phyloP scores from a whole-genome alignment of 2,888 invertebrate species.

The Caenorhabditis sulstoni region DNA sequence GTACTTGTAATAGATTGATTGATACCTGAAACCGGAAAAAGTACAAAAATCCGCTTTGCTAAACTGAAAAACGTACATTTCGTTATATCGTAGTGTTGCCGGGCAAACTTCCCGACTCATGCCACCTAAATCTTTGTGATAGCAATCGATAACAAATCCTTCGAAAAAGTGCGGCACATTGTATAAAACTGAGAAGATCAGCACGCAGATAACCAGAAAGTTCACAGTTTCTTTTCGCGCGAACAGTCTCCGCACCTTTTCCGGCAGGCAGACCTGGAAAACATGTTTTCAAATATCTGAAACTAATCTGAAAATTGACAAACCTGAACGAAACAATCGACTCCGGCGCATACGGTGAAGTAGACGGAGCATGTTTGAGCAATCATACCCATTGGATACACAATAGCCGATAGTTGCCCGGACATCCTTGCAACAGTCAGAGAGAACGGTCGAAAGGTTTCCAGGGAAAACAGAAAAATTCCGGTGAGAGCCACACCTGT shows the following conservation, averaged over 20 bases:
- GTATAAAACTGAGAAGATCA: constrained; percentile 75
- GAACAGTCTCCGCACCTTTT: constrained; percentile 61
- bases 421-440: constrained; percentile 66
- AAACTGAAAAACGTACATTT: constrained; percentile 67
- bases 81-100: constrained; percentile 69
- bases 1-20: constrained; percentile 76
- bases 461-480: constrained; percentile 74
- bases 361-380: constrained; percentile 80
- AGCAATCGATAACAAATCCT: constrained; percentile 76
- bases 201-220: constrained; percentile 63
- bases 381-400: constrained; percentile 79
- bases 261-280: constrained; percentile 75
- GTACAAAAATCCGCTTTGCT: too few species aligned
- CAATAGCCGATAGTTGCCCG: constrained; percentile 66
- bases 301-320: too few species aligned
- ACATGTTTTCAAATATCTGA: too few species aligned
- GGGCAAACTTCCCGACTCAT: constrained; percentile 77
- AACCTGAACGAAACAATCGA: constrained; percentile 79
- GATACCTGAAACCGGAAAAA: constrained; percentile 67
- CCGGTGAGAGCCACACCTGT: constrained; percentile 75
- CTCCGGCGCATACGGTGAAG: constrained; percentile 80
- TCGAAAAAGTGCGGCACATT: constrained; percentile 80
- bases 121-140: constrained; percentile 71
- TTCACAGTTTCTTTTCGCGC: constrained; percentile 63
- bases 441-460: constrained; percentile 73